These are phyloP conservation scores for Drymodes brunneopygia DNA, from an alignment of 2,113 vertebrate species.

Conservation along the genomic window DNA sequence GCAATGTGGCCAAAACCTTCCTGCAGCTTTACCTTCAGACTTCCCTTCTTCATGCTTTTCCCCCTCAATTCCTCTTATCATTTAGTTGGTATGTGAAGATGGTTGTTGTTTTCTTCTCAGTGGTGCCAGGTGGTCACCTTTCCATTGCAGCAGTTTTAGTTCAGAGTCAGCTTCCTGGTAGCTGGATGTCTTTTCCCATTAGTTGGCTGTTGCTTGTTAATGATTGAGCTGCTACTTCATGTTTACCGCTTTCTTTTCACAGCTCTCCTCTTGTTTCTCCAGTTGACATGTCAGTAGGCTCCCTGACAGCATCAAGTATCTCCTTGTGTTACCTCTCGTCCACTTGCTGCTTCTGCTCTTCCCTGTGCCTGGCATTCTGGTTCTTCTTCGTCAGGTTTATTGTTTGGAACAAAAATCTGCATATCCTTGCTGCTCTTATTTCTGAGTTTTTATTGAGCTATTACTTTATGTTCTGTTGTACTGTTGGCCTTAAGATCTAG, in stretches of 20 bases:
- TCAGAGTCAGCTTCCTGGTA: not conserved
- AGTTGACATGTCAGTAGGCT: not conserved
- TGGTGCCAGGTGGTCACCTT: not conserved
- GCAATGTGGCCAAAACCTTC: not conserved
- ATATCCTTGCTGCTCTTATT: not conserved
- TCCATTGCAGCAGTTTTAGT: not conserved
- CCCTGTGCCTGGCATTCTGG: not conserved
- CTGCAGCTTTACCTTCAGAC: not conserved
- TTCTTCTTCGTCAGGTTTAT: not conserved
- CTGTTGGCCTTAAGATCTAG: not conserved
- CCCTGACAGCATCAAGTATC: not conserved
- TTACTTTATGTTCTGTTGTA: not conserved
- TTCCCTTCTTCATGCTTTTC: not conserved
- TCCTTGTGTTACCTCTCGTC: not conserved
- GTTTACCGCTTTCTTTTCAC: not conserved
- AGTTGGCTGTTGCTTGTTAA: not conserved
- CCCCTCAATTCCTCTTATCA: not conserved
- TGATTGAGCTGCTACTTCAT: not conserved
- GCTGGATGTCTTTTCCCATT: not conserved
- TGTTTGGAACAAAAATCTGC: not conserved
- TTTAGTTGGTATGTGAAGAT: not conserved
- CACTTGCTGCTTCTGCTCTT: not conserved
- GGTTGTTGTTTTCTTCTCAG: not conserved
- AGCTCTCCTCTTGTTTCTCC: not conserved
- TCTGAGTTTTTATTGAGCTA: not conserved